Evolutionary conservation across 2,888 invertebrate genomes (phyloP), one percentile per base, ranked within the genome.

Genomic region (Hirtodrosophila alboralis): DNA sequence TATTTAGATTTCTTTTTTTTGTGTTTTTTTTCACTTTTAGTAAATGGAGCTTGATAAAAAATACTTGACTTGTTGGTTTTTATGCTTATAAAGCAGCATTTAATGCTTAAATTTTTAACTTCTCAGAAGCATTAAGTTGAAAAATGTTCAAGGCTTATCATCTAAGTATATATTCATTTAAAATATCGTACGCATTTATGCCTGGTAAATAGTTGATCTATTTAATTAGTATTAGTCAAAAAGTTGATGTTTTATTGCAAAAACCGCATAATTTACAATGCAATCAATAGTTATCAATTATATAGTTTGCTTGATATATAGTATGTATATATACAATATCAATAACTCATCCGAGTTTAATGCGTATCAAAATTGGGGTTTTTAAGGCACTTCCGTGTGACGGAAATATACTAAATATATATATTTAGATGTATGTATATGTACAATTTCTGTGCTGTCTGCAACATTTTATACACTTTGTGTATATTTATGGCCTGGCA

Each of bases 331-430:
- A 21, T 63, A 64, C 47, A 70, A 40, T 68, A 63, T 69, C 53
- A 49, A 56, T 71, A 74, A 62, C 41, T 79, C 68, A 41, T 56
- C 59, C 31, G 67, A 69, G 60, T 62, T 33, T 58, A 54, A 72
- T 70, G 67, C 53, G 70, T 72, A 83, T 78, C 59, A 78, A 75
- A 71, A 74, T 66, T 66, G 49, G 65, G 59, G 61, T 61, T 73
- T 72, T 66, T 90, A 90, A 90, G 90, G 90, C 90, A 90, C 90
- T 87, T 90, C 90, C 90, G 89, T 90, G 89, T 86, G 90, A 90
- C 90, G 90, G 90, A 90, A 90, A 90, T 88, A 86, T 75, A 72
- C 75, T 74, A 68, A 64, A 74, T 64, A 69, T 74, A 72, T 64
- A 63, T 61, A 60, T 27, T 44, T 56, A 40, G 14, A 28, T 47